These are phyloP conservation scores for Parambassis ranga DNA, from an alignment of 2,797 vertebrate genomes.

Conservation along the genomic window DNA sequence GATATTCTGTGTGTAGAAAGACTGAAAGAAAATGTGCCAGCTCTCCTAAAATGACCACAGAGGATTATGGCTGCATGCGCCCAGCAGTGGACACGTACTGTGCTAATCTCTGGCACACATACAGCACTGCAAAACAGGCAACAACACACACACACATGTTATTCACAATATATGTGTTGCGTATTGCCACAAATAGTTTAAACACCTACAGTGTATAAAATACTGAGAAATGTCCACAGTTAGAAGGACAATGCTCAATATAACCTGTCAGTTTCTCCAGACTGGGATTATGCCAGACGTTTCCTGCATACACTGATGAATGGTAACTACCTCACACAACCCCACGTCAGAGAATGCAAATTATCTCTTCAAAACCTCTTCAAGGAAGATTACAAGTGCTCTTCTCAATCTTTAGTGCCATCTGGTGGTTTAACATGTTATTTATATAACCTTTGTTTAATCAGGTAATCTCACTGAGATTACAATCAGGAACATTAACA, in stretches of 20 bases:
- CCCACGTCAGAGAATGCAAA: no score
- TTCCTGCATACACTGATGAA: no score
- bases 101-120: constrained; percentile 35
- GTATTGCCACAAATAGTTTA: neutral
- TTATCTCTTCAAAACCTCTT: no score
- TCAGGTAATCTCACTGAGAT: neutral
- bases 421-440: neutral
- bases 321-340: no score
- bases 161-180: neutral
- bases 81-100: constrained; percentile 18
- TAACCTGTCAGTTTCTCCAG: no score
- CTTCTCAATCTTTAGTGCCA: neutral
- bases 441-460: neutral
- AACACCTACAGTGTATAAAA: no score
- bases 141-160: neutral
- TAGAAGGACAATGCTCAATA: no score
- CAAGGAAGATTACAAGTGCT: neutral
- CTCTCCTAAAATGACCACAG: constrained; percentile 22
- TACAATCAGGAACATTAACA: neutral
- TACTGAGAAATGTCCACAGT: no score
- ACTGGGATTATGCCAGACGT: no score
- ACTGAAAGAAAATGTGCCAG: neutral
- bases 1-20: neutral
- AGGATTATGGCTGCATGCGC: constrained; percentile 31
- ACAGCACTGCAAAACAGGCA: neutral